phyloP scores from a whole-genome alignment of 2,888 invertebrate genomes.

The Itoplectis maculator region DNA sequence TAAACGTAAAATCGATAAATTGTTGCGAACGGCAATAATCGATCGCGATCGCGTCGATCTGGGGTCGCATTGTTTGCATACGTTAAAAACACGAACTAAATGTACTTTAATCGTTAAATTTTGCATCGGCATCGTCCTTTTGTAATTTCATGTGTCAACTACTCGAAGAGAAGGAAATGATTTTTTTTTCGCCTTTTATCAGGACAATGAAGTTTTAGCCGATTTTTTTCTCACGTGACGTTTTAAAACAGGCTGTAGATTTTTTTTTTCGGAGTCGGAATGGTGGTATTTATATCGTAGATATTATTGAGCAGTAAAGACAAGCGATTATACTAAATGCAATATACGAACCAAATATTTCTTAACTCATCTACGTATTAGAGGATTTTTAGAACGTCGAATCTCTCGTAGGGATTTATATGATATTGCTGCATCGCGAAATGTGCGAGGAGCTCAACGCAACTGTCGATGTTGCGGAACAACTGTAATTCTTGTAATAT shows the following conservation, averaged over 20 bases:
- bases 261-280: background rate
- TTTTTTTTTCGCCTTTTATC: background rate
- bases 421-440: slow-evolving; percentile 5
- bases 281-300: background rate
- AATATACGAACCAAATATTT: slow-evolving; percentile 12
- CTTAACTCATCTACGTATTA: background rate
- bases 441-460: slow-evolving; percentile 1
- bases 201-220: background rate
- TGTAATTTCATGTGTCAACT: slow-evolving; percentile 5
- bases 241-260: background rate
- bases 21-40: slow-evolving; percentile 40
- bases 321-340: background rate
- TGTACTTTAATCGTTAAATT: slow-evolving; percentile 37
- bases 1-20: slow-evolving; percentile 18
- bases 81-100: slow-evolving; percentile 32
- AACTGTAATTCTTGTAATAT: slow-evolving; percentile 29
- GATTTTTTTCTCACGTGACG: background rate
- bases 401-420: slow-evolving; percentile 4
- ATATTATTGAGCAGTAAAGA: slow-evolving; percentile 2
- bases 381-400: background rate
- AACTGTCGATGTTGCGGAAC: slow-evolving; percentile 38
- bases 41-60: slow-evolving; percentile 28
- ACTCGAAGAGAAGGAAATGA: background rate
- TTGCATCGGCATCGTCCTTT: slow-evolving; percentile 24
- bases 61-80: slow-evolving; percentile 29